Conservation (phyloP, 1,140 invertebrate species). For the Probaryconus sp. region DNA sequence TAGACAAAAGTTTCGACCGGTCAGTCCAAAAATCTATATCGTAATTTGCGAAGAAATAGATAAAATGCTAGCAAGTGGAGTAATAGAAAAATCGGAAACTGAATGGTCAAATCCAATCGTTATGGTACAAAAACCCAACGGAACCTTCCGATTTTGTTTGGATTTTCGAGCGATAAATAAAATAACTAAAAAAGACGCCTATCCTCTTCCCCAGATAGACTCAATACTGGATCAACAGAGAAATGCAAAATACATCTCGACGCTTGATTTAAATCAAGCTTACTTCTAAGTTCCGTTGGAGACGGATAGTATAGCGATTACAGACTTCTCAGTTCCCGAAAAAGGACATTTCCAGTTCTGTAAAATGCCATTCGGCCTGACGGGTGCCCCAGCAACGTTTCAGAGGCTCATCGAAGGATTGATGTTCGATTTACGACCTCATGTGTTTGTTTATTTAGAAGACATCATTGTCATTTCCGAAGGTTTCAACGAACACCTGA, state of each 20-base stretch:
- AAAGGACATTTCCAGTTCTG: slow-evolving; percentile 10
- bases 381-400: neutral
- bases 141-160: slow-evolving; percentile 1
- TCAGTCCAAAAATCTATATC: neutral
- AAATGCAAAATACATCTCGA: slow-evolving; percentile 10
- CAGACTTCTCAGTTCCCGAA: neutral
- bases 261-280: slow-evolving; percentile 1
- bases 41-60: slow-evolving; percentile 4
- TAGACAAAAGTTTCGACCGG: neutral
- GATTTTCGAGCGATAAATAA: slow-evolving; percentile 1
- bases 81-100: slow-evolving; percentile 4
- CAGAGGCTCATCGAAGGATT: slow-evolving; percentile 24
- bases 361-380: slow-evolving; percentile 21
- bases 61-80: neutral
- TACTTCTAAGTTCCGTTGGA: neutral
- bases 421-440: neutral
- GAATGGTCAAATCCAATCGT: slow-evolving; percentile 17
- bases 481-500: slow-evolving; percentile 59
- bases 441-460: too few relatives aligned
- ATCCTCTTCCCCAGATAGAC: slow-evolving; percentile 7
- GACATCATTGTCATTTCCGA: slow-evolving; percentile 34
- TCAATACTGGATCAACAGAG: slow-evolving; percentile 5
- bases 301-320: neutral
- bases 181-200: slow-evolving; percentile 5
- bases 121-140: slow-evolving; percentile 5